phyloP scores from a whole-genome alignment of 1,140 invertebrate species.

The Zelostemma sp. region DNA sequence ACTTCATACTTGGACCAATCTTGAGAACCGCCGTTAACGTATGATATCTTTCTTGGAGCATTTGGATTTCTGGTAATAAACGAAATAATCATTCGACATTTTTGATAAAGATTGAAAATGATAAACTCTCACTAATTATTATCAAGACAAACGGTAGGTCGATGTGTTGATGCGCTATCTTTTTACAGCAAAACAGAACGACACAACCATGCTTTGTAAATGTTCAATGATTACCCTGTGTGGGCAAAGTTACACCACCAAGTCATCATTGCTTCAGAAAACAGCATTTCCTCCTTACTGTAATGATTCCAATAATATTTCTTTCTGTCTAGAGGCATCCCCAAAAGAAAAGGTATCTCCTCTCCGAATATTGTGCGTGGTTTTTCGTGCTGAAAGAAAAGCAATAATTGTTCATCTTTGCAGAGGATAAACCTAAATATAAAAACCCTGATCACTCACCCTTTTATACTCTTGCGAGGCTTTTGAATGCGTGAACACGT shows the following conservation, averaged over 20 bases:
- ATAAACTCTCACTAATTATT: too few relatives aligned
- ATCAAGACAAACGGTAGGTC: too few relatives aligned
- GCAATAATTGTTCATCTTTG: too few relatives aligned
- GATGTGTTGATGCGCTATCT: too few relatives aligned
- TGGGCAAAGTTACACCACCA: constrained; percentile 92
- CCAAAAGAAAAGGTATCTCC: constrained; percentile 92
- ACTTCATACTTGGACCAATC: constrained; percentile 77
- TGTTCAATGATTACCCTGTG: constrained; percentile 83
- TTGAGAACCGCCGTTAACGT: constrained; percentile 71
- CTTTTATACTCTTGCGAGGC: constrained; percentile 59
- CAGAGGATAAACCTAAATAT: too few relatives aligned
- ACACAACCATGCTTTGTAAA: too few relatives aligned
- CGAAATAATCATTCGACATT: too few relatives aligned
- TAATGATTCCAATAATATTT: constrained; percentile 81
- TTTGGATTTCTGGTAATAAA: constrained; percentile 79
- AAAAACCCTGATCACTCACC: constrained; percentile 50
- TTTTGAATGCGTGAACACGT: constrained; percentile 83
- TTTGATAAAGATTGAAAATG: too few relatives aligned
- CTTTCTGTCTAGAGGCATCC: constrained; percentile 84
- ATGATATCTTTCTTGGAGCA: constrained; percentile 73
- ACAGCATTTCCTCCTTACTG: constrained; percentile 79
- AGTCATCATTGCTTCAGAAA: constrained; percentile 87
- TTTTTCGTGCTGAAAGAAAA: constrained; percentile 53
- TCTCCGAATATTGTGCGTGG: constrained; percentile 82
- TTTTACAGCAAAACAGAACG: too few relatives aligned